These are phyloP conservation scores for Poecilia latipinna DNA, from an alignment of 2,113 vertebrate species.

Conservation along the genomic window DNA sequence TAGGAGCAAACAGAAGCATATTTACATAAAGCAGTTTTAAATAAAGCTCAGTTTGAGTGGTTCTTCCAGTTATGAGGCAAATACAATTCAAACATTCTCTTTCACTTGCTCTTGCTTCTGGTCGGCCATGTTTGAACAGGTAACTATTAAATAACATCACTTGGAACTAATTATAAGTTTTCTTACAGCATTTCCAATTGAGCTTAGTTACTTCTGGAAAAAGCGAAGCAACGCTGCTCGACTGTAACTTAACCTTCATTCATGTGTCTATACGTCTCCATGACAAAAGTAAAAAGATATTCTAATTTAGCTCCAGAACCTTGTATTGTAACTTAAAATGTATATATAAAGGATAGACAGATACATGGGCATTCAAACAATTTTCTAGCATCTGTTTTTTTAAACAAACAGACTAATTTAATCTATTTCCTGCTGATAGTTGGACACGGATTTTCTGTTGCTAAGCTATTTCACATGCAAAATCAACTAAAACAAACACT, in stretches of 20 bases:
- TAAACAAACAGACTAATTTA: no score
- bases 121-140: neutral
- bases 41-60: neutral
- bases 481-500: no score
- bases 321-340: no score
- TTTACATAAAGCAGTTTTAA: conserved; percentile 2
- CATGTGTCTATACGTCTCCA: no score
- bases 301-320: no score
- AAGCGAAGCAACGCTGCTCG: neutral
- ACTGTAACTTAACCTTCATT: neutral
- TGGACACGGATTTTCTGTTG: no score
- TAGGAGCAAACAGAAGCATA: neutral
- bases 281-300: no score
- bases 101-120: neutral
- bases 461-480: no score
- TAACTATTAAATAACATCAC: neutral
- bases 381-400: no score
- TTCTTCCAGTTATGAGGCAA: neutral
- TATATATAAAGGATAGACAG: no score
- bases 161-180: neutral
- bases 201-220: neutral
- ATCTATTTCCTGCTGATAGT: no score
- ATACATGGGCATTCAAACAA: no score
- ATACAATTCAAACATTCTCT: neutral
- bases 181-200: neutral